These are phyloP conservation scores for Hydrotaea diabolus DNA, from an alignment of 2,888 invertebrate species.

Conservation along the genomic window DNA sequence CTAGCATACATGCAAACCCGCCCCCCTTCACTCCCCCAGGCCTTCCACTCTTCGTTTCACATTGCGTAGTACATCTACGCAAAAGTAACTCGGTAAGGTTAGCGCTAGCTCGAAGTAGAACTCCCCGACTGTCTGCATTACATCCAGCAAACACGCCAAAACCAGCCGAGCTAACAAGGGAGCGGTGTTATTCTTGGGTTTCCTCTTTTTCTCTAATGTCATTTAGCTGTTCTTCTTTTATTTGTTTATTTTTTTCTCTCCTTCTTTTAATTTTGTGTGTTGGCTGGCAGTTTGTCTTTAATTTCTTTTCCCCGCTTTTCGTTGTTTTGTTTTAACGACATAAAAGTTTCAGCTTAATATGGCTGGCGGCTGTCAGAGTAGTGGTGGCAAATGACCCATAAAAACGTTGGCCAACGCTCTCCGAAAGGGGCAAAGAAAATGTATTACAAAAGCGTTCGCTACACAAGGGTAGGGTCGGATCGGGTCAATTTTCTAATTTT, in stretches of 20 bases:
- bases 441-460: background rate
- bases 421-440: background rate
- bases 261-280: background rate
- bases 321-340: conserved; percentile 24
- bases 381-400: conserved; percentile 62
- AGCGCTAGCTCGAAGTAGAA: conserved; percentile 9
- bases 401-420: conserved; percentile 45
- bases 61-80: background rate
- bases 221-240: conserved; percentile 31
- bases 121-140: background rate
- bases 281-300: conserved; percentile 12
- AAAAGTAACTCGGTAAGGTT: conserved; percentile 4
- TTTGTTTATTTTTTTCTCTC: background rate
- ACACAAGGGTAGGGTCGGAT: conserved; percentile 42
- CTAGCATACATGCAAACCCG: conserved; percentile 26
- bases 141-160: background rate
- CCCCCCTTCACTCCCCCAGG: too few species aligned
- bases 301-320: background rate
- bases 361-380: conserved; percentile 35
- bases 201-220: conserved; percentile 29
- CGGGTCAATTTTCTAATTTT: conserved; percentile 51
- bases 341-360: conserved; percentile 40
- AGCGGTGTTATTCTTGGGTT: conserved; percentile 47
- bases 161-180: conserved; percentile 40
- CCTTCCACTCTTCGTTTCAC: background rate